Evolutionary conservation across 2,113 vertebrate species (phyloP).

Genomic region (Eulemur macaco): DNA sequence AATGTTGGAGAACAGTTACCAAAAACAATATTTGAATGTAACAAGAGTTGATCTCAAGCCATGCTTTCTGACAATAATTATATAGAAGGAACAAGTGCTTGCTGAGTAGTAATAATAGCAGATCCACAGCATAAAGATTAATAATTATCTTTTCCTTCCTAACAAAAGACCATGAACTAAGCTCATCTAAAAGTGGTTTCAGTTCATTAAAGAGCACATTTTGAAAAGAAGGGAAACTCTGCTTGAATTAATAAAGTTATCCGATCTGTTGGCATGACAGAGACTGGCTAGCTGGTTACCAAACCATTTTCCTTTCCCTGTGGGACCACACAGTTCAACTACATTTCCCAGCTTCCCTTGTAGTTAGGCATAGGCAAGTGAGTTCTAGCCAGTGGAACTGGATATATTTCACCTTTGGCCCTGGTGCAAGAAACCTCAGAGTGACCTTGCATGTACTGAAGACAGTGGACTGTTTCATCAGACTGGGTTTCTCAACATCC

Average conservation of each 20-base stretch:
- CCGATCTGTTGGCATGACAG: neutral
- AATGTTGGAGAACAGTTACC: neutral
- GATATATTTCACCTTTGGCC: constrained; percentile 9
- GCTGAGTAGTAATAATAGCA: neutral
- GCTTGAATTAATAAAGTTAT: neutral
- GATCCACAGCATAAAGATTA: neutral
- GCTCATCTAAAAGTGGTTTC: constrained; percentile 3
- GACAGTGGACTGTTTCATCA: neutral
- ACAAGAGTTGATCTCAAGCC: neutral
- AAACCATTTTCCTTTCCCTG: neutral
- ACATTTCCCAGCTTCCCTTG: neutral
- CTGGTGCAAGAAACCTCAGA: neutral
- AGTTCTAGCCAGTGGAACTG: neutral
- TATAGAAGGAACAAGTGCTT: neutral
- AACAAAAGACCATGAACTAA: neutral
- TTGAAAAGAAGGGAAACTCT: neutral
- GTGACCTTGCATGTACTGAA: neutral
- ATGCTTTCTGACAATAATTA: constrained; percentile 35
- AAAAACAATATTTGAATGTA: neutral
- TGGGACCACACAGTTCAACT: neutral
- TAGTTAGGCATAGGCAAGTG: neutral
- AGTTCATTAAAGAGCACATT: neutral
- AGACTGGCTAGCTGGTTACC: neutral
- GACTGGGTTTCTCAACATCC: neutral
- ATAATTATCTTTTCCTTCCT: constrained; percentile 18